Evolutionary conservation across 2,113 vertebrate species (phyloP).

Genomic region (Tachysurus fulvidraco): DNA sequence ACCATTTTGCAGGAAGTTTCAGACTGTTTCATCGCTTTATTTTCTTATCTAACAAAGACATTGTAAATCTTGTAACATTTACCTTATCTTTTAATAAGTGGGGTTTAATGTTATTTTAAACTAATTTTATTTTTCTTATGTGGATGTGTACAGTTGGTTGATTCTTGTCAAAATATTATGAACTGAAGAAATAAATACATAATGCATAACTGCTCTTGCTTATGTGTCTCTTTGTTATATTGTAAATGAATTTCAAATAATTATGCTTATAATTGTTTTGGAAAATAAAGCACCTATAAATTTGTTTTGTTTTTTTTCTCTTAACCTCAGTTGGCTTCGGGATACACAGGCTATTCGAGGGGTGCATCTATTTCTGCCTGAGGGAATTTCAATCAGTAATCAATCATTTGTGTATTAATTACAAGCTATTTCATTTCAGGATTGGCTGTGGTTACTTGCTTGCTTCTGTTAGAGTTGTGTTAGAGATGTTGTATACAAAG

Average conservation of each 20-base stretch:
- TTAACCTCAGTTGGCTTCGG: not conserved
- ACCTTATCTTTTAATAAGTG: constrained; percentile 63
- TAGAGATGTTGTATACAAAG: not conserved
- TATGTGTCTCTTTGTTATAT: not conserved
- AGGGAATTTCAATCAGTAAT: not conserved
- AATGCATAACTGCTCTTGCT: constrained; percentile 7
- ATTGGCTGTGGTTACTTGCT: not conserved
- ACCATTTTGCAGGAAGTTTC: constrained; percentile 48
- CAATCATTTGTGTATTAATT: not conserved
- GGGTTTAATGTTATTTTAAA: constrained; percentile 58
- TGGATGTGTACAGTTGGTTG: constrained; percentile 62
- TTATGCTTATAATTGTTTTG: not conserved
- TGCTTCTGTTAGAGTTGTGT: not conserved
- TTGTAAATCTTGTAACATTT: constrained; percentile 69
- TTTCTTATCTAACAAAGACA: constrained; percentile 62
- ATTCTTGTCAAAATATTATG: constrained; percentile 64
- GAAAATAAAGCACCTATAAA: not conserved
- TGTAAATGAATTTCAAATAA: not conserved
- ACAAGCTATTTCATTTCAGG: not conserved
- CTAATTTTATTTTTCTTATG: constrained; percentile 68
- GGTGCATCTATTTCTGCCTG: not conserved
- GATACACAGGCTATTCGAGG: not conserved
- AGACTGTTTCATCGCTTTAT: constrained; percentile 57
- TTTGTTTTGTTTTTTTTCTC: not conserved
- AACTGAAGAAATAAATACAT: constrained; percentile 58